These are phyloP conservation scores for Turritopsis dohrnii DNA, from an alignment of 30 jellyfish, hydroid and myxozoan genomes.

Conservation along the genomic window DNA sequence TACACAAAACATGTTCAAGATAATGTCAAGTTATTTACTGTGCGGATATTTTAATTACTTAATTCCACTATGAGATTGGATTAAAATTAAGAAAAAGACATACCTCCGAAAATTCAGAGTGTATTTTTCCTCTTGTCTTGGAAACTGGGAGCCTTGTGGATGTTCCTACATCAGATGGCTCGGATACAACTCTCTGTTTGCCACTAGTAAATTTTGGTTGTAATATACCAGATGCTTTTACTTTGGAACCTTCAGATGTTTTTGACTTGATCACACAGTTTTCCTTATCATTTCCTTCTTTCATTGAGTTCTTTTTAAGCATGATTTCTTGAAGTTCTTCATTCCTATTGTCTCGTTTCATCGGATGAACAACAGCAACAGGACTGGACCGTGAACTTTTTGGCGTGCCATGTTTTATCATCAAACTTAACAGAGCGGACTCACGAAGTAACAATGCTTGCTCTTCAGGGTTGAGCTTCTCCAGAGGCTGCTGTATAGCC, in stretches of 20 bases:
- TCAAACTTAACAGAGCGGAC: slow-evolving; percentile 29
- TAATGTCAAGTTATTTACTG: neutral
- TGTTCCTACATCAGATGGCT: neutral
- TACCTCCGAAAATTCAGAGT: slow-evolving; percentile 15
- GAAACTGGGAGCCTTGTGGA: slow-evolving; percentile 27
- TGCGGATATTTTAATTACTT: too few species aligned
- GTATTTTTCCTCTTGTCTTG: slow-evolving; percentile 16
- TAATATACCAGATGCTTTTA: slow-evolving; percentile 17
- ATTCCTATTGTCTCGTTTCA: slow-evolving; percentile 19
- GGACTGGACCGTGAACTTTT: slow-evolving; percentile 49
- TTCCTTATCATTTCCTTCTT: slow-evolving; percentile 8
- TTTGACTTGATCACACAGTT: neutral
- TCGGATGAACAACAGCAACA: slow-evolving; percentile 81
- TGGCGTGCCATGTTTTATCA: slow-evolving; percentile 38
- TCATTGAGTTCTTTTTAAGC: neutral
- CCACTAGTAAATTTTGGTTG: slow-evolving; percentile 25
- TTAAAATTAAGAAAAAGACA: neutral
- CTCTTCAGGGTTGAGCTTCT: slow-evolving; percentile 43
- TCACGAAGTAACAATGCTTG: slow-evolving; percentile 35
- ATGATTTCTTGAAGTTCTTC: neutral
- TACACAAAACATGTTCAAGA: neutral
- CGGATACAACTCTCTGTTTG: slow-evolving; percentile 25
- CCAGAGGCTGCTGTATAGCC: slow-evolving; percentile 41
- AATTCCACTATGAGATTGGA: too few species aligned
- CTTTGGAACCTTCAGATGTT: neutral